These are phyloP conservation scores for Nestor notabilis DNA, from an alignment of 2,113 vertebrate genomes.

Conservation along the genomic window DNA sequence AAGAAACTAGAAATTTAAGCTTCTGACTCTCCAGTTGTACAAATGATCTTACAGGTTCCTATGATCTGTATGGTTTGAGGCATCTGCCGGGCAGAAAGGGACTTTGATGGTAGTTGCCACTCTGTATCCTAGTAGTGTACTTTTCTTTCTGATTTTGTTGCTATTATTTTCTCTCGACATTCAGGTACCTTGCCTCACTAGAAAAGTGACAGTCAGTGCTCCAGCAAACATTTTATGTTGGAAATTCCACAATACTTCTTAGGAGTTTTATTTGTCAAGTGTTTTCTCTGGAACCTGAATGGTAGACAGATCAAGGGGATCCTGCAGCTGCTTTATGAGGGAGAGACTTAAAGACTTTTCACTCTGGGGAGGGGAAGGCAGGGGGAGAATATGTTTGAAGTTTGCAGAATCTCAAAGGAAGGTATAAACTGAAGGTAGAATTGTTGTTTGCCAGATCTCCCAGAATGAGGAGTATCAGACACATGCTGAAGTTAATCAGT, in stretches of 20 bases:
- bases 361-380: background rate
- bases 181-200: background rate
- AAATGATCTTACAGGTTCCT: background rate
- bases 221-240: background rate
- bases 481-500: conserved; percentile 1
- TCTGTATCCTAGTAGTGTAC: background rate
- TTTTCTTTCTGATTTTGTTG: background rate
- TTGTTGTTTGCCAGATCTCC: background rate
- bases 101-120: background rate
- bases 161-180: background rate
- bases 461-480: background rate
- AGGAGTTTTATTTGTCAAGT: background rate
- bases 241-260: background rate
- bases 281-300: background rate
- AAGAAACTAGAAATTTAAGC: background rate
- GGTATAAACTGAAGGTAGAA: background rate
- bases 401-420: background rate
- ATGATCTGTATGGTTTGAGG: background rate
- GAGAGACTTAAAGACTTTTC: background rate
- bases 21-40: background rate
- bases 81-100: background rate
- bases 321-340: conserved; percentile 22
- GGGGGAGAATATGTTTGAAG: background rate
- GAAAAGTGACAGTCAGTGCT: background rate
- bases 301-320: conserved; percentile 21